Evolutionary conservation across 2,113 vertebrate genomes (phyloP).

Genomic region (Trogon surrucura): DNA sequence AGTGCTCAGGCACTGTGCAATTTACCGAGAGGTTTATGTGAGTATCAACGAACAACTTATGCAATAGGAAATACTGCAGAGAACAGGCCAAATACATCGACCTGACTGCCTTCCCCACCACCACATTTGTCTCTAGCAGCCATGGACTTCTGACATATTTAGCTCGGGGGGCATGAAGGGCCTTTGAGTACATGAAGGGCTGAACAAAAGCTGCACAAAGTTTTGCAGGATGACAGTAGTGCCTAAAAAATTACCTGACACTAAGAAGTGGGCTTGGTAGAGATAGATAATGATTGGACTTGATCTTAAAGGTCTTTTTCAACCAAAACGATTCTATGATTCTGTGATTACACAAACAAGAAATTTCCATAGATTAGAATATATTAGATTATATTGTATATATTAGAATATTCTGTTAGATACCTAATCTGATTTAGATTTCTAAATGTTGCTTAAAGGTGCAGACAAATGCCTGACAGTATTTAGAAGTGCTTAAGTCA

Average conservation of each 20-base stretch:
- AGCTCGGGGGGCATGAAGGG: background rate
- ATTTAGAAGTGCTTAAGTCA: background rate
- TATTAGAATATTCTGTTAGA: too few species aligned
- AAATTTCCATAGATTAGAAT: background rate
- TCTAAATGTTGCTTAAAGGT: background rate
- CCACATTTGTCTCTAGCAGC: background rate
- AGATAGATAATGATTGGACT: too few species aligned
- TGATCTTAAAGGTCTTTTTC: too few species aligned
- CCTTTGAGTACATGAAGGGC: background rate
- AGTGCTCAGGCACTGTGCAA: background rate
- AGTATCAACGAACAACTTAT: background rate
- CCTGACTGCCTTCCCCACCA: background rate
- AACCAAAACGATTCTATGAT: too few species aligned
- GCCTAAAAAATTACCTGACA: background rate
- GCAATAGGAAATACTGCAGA: background rate
- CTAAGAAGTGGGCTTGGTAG: too few species aligned
- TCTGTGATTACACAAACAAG: background rate
- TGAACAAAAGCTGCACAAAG: background rate
- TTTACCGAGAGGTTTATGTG: background rate
- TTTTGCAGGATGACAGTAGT: background rate
- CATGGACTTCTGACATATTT: background rate
- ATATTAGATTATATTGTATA: too few species aligned
- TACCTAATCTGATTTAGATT: background rate
- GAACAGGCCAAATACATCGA: background rate
- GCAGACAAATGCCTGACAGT: background rate